Evolutionary conservation across 2,888 invertebrate species (phyloP), one percentile per base, ranked within the genome.

Genomic region (Eurois occulta): DNA sequence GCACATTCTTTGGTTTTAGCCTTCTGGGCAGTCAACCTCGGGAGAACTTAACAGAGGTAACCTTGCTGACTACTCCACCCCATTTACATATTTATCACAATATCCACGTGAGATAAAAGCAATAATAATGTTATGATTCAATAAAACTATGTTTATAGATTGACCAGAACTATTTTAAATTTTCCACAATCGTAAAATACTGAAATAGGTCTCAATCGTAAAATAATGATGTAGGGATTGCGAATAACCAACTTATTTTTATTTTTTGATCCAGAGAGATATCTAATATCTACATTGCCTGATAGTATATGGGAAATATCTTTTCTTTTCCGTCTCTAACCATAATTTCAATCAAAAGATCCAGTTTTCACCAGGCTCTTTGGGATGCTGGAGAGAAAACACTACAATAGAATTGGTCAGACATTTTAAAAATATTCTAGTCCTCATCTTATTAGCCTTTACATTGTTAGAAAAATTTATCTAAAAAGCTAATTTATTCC

Each of bases 111-210:
- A 48, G 28, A 13, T 21, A 60, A 71, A 24, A 48, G 8, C n/a
- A 48, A 80, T 69, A 16, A 7, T 16, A 28, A 75, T 46, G 46
- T 13, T 46, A 72, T 46, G n/a, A 43, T 24, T 24, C 58, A 58
- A 38, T 77, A 70, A 78, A 78, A 13, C 43, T 55, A 18, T 55
- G 52, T 35, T 70, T 70, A 58, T 70, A 24, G 38, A 55, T 21
- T 18, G 65, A 28, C 13, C 46, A 8, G 46, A 28, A 24, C 28
- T 55, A 43, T 46, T 70, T 32, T 32, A n/a, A 21, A n/a, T 11
- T n/a, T 68, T 78, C 28, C 10, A n/a, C 70, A 58, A 48, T 69
- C 70, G 32, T 70, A 32, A 79, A 32, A 41, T 24, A 35, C 5
- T 35, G n/a, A 11, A 52, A 77, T 35, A 65, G 24, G 18, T n/a